Evolutionary conservation across 2,797 vertebrate genomes (phyloP).

Genomic region (Vespertilio murinus): DNA sequence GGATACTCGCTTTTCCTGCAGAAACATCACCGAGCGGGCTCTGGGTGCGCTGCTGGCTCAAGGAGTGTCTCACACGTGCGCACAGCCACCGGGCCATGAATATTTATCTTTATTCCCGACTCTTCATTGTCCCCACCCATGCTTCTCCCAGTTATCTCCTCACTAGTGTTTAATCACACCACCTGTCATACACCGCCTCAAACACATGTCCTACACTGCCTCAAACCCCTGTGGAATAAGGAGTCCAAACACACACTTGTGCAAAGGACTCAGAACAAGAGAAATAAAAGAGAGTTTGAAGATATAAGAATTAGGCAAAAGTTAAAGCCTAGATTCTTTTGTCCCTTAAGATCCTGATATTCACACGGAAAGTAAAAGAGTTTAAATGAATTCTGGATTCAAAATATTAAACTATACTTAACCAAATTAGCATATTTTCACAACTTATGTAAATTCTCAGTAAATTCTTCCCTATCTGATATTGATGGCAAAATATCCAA

Average conservation of each 20-base stretch:
- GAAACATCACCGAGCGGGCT: rapidly evolving
- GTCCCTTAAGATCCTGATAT: background rate
- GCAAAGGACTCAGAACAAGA: background rate
- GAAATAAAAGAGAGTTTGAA: background rate
- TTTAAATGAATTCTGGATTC: constrained; percentile 48
- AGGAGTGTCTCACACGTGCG: background rate
- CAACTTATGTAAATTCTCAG: constrained; percentile 36
- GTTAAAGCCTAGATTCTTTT: background rate
- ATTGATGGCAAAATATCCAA: constrained; percentile 29
- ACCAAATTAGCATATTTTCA: constrained; percentile 31
- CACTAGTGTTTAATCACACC: background rate
- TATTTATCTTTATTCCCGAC: background rate
- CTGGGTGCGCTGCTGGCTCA: background rate
- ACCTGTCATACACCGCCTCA: background rate
- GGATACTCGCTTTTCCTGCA: background rate
- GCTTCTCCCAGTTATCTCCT: background rate
- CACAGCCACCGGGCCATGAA: background rate
- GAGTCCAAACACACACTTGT: background rate
- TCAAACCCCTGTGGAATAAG: background rate
- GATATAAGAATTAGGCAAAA: background rate
- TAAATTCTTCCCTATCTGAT: constrained; percentile 29
- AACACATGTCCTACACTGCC: background rate
- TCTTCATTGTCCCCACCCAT: too few species aligned
- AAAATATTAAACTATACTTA: constrained; percentile 41
- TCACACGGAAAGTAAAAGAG: background rate